Base-by-base conservation (phyloP, 2,113 vertebrate genomes). In the Prionailurus viverrinus region DNA sequence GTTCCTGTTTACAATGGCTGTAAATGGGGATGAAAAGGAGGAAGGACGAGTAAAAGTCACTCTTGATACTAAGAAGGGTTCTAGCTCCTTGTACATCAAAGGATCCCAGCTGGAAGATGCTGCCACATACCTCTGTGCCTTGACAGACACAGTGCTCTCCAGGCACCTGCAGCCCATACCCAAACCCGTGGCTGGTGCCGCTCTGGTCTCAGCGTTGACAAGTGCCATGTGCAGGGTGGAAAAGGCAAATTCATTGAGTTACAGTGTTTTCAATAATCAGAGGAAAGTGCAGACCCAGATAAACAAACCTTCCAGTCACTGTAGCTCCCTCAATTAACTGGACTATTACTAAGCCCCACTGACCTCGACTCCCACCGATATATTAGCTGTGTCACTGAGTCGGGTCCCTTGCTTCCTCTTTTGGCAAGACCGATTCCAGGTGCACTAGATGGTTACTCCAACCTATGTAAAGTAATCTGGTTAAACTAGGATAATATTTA, bases 121-220 rank as follows among this genome's bases (percentile, higher is more conserved):
- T 81, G 95, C 76, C 65, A 88, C 65, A 2, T 83, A 89, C 58
- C 31, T 97, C 81, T 97, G 96, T 65, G 93, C 97, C 39, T 23
- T 48, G 14, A 33, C 95, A 41, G 14, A 33, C 95, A 93, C 80
- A 78, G 93, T 92, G 87, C 48, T 73, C 10, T 29, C 2, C 11
- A 89, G 33, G 0, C 76, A 74, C 29, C 90, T 89, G 82, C 82
- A 63, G 48, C 36, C 61, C 41, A 3, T 39, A 61, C 39, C 53
- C 33, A 97, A 96, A 85, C 69, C 41, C 0, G 0, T 0, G 23
- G 39, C 73, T 76, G 79, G 33, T 53, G 85, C 68, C 68, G 12
- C 86, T 83, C 68, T 13, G n/a, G 18, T 10, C 7, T n/a, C 61
- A 55, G 51, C 14, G 3, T 41, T 21, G 12, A 25, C 45, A 21